Evolutionary conservation across 2,888 invertebrate species (phyloP), one percentile per base, ranked within the genome.

Genomic region (Epinotia ramella): DNA sequence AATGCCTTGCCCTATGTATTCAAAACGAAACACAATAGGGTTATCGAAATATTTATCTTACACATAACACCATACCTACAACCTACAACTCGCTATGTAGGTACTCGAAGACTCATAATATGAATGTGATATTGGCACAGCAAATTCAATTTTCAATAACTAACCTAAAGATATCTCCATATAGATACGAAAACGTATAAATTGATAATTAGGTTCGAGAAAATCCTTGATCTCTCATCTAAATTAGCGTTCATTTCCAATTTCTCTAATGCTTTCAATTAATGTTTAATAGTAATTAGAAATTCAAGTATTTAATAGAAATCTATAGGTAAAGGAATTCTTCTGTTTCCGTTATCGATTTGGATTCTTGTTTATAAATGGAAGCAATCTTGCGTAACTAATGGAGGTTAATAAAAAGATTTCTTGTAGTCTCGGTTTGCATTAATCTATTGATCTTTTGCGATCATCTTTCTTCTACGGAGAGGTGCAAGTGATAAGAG

Each of bases 361-460:
- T 66, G n/a, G 60, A 60, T 44, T 59, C 40, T 12, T 59, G 40
- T 70, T 69, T 70, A 62, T 66, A 67, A 62, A 73, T 73, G 59
- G 60, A 67, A 66, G 71, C 28, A 67, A 67, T 72, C 71, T 72
- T 76, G 67, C 67, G 76, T 46, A 72, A 76, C 76, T 57, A 72
- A 76, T 72, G 66, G 20, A 66, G 6, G 46, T 46, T 49, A 62
- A 24, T 67, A 72, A 62, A 60, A 72, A 76, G 67, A 71, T 49
- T 67, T 76, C 63, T 72, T 63, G 13, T 59, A 70, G 28, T 68
- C 73, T 74, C 11, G 75, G 70, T 70, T 75, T 70, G 59, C 70
- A 71, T 56, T 60, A 60, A 66, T 70, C 71, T 67, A 72, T 66
- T 71, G 62, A 71, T 76, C 66, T 72, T 62, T 57, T 6, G 66